These are phyloP conservation scores for Trichogramma pretiosum DNA, from an alignment of 1,140 invertebrate species.

Conservation along the genomic window DNA sequence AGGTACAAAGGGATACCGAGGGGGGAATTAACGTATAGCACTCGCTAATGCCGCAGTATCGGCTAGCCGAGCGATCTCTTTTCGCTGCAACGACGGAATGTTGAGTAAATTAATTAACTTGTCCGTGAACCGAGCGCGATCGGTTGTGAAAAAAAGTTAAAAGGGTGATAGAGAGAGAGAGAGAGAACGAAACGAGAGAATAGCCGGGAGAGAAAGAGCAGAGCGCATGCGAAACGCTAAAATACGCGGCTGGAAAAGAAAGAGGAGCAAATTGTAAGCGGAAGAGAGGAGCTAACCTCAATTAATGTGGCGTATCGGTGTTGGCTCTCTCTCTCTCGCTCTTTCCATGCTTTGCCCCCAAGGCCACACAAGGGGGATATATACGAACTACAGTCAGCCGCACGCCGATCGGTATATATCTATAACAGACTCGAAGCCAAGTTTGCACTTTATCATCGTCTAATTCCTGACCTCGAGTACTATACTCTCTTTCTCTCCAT, in stretches of 20 bases:
- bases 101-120: conserved; percentile 19
- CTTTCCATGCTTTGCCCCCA: not conserved
- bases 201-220: conserved; percentile 1
- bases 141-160: conserved; percentile 7
- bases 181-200: not conserved
- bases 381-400: no score
- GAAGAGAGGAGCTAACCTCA: conserved; percentile 5
- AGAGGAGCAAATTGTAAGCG: conserved; percentile 13
- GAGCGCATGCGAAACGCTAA: conserved; percentile 12
- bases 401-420: no score
- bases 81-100: no score
- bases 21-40: no score
- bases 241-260: conserved; percentile 19
- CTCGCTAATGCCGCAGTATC: no score
- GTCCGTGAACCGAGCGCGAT: no score
- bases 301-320: conserved; percentile 1
- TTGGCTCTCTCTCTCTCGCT: not conserved
- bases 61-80: no score
- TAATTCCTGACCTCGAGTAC: no score
- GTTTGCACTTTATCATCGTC: no score
- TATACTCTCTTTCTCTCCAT: no score
- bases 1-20: not conserved
- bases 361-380: no score
- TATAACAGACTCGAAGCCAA: no score
- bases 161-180: not conserved